These are phyloP conservation scores for Mactromeris polynyma DNA, from an alignment of 2,888 invertebrate species.

Conservation along the genomic window DNA sequence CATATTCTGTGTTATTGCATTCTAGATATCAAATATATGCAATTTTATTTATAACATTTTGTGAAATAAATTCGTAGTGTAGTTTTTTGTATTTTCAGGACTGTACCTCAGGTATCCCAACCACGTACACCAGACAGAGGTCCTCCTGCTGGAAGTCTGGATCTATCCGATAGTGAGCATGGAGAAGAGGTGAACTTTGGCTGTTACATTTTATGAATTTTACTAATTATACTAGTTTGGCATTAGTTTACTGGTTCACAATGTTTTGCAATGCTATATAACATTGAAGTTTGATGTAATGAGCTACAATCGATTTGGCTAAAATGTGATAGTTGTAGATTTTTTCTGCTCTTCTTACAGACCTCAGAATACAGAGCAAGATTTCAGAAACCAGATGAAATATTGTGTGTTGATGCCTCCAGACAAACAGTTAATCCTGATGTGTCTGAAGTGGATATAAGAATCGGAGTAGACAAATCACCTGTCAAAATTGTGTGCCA, in stretches of 20 bases:
- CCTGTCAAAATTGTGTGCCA: constrained; percentile 82
- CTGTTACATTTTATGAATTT: too few species aligned
- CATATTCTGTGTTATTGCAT: too few species aligned
- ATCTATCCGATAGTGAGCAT: constrained; percentile 75
- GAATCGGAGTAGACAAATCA: constrained; percentile 76
- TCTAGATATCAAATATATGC: too few species aligned
- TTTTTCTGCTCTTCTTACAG: constrained; percentile 23
- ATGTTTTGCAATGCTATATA: too few species aligned
- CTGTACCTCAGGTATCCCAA: constrained; percentile 73
- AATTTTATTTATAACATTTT: too few species aligned
- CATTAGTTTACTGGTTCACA: too few species aligned
- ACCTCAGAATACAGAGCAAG: constrained; percentile 47
- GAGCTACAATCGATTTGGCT: too few species aligned
- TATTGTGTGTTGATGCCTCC: constrained; percentile 78
- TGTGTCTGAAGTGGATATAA: constrained; percentile 78
- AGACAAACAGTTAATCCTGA: constrained; percentile 69
- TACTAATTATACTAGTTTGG: too few species aligned
- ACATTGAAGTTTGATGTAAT: too few species aligned
- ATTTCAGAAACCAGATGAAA: constrained; percentile 71
- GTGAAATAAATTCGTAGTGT: too few species aligned
- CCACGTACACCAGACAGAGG: constrained; percentile 68
- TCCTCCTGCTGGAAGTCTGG: constrained; percentile 70
- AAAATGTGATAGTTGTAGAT: too few species aligned
- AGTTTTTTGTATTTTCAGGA: constrained; percentile 45
- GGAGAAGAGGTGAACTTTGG: constrained; percentile 35